These are phyloP conservation scores for Galeruca laticollis DNA, from an alignment of 2,888 invertebrate species.

Conservation along the genomic window DNA sequence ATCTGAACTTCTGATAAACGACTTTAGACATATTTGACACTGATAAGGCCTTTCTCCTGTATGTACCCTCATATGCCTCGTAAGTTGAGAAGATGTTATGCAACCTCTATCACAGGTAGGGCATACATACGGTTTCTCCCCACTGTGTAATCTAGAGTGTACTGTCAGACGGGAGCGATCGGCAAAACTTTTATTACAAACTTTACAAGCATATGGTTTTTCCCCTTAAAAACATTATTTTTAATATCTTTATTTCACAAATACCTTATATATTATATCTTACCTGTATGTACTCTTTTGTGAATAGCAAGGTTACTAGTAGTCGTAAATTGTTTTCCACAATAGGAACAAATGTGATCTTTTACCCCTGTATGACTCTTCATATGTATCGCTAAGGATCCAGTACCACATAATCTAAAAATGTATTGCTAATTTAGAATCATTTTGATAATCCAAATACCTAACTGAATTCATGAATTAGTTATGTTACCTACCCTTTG, in stretches of 20 bases:
- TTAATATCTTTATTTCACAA: neutral
- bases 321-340: conserved; percentile 65
- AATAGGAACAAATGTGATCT: conserved; percentile 64
- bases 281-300: conserved; percentile 64
- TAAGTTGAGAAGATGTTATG: conserved; percentile 65
- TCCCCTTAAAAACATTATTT: conserved; percentile 56
- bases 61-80: conserved; percentile 70
- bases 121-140: conserved; percentile 67
- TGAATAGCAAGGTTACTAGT: conserved; percentile 64
- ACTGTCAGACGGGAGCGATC: conserved; percentile 68
- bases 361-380: conserved; percentile 67
- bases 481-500: conserved; percentile 58
- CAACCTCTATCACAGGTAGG: conserved; percentile 62
- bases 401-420: conserved; percentile 63
- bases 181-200: conserved; percentile 68
- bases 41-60: conserved; percentile 66
- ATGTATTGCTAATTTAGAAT: no score
- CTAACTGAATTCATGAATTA: no score
- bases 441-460: no score
- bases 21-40: conserved; percentile 60
- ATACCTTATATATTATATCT: neutral
- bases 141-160: conserved; percentile 67
- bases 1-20: conserved; percentile 64
- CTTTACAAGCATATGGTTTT: conserved; percentile 64
- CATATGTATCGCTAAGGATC: conserved; percentile 67